Percentiles rank a stretch among this genome's conserved stretches.
Evolutionary conservation across 2,797 vertebrate genomes (phyloP).

Genomic region (Gambusia yucatana): DNA sequence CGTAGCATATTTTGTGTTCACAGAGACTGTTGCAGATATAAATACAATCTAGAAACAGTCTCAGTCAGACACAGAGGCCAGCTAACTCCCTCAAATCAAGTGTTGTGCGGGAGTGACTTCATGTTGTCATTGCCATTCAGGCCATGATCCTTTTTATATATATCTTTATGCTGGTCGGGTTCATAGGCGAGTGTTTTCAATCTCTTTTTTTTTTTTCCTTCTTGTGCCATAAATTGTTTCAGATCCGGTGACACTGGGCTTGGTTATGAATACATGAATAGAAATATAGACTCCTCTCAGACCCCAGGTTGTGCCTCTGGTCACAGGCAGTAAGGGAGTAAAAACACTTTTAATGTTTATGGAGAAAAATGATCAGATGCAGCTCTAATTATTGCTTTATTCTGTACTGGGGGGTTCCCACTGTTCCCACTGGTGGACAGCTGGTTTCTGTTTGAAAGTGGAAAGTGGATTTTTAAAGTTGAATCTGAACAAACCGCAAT

Average conservation of each 20-base stretch:
- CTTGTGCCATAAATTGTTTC: constrained; percentile 70
- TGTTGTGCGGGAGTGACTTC: constrained; percentile 41
- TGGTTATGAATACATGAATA: constrained; percentile 77
- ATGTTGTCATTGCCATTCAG: constrained; percentile 65
- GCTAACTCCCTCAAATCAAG: constrained; percentile 47
- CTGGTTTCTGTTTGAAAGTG: neutral
- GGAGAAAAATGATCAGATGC: neutral
- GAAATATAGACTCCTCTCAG: constrained; percentile 38
- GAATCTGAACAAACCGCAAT: neutral
- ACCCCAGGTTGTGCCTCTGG: constrained; percentile 57
- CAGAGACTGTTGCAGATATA: constrained; percentile 36
- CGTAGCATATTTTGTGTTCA: constrained; percentile 22
- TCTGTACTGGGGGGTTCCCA: neutral
- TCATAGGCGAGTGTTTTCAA: constrained; percentile 68
- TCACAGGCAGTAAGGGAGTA: neutral
- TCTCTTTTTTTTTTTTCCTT: constrained; percentile 36
- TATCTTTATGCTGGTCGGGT: constrained; percentile 58
- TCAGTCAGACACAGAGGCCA: constrained; percentile 19
- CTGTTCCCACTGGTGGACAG: neutral
- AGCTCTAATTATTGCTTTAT: neutral
- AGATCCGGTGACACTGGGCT: constrained; percentile 66
- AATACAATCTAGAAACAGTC: constrained; percentile 32
- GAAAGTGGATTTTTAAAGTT: neutral
- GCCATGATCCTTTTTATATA: constrained; percentile 65
- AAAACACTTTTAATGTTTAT: neutral